Percentiles rank a stretch among this genome's conserved stretches.
phyloP scores from a whole-genome alignment of 2,888 invertebrate genomes.

The Helicoverpa assulta region DNA sequence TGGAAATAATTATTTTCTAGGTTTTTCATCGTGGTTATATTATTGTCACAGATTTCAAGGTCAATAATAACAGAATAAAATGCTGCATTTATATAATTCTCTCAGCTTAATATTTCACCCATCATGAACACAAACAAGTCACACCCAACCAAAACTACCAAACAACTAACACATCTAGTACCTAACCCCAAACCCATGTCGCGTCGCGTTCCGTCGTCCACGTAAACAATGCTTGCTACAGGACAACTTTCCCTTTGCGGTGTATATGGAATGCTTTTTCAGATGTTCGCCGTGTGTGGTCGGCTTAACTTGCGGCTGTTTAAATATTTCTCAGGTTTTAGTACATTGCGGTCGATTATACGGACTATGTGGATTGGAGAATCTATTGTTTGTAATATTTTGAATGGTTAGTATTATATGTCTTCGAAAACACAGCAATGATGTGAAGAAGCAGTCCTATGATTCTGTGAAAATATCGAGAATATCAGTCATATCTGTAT shows the following conservation, averaged over 20 bases:
- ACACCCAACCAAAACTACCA: too few species aligned
- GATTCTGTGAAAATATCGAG: too few species aligned
- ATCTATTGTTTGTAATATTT: conserved; percentile 28
- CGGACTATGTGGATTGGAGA: conserved; percentile 36
- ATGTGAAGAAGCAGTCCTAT: too few species aligned
- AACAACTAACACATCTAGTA: conserved; percentile 50
- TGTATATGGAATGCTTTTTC: conserved; percentile 70
- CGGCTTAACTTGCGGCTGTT: conserved; percentile 54
- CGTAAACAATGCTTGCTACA: conserved; percentile 79
- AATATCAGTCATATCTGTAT: too few species aligned
- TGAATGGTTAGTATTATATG: conserved; percentile 6
- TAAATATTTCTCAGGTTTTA: conserved; percentile 60
- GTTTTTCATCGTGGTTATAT: too few species aligned
- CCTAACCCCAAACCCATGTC: conserved; percentile 6
- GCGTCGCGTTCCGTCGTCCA: conserved; percentile 66
- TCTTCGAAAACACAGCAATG: too few species aligned
- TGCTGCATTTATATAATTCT: too few species aligned
- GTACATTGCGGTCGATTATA: conserved; percentile 43
- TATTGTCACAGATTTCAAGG: too few species aligned
- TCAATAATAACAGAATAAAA: too few species aligned
- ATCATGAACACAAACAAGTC: too few species aligned
- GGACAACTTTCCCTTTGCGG: conserved; percentile 79
- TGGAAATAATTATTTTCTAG: too few species aligned
- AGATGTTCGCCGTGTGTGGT: conserved; percentile 57
- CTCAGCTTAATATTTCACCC: too few species aligned